Evolutionary conservation across 2,113 vertebrate genomes (phyloP).

Genomic region (Elephas maximus): DNA sequence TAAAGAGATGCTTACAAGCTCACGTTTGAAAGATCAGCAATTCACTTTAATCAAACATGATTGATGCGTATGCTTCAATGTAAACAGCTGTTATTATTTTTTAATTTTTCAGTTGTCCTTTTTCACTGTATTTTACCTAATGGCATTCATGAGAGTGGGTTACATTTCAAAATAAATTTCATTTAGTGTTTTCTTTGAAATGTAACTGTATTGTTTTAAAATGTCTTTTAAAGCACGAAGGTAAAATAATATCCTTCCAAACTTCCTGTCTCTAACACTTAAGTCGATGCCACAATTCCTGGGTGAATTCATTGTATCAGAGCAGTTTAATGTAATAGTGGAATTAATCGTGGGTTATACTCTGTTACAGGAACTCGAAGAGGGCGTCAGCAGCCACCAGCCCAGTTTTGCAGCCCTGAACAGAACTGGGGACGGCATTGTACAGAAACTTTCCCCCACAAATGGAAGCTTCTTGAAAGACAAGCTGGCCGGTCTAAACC

Average conservation of each 20-base stretch:
- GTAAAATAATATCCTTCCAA: background rate
- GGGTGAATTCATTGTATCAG: background rate
- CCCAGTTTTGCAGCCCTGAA: constrained; percentile 88
- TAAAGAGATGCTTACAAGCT: background rate
- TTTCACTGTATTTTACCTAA: background rate
- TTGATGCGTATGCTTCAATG: background rate
- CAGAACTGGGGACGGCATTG: constrained; percentile 92
- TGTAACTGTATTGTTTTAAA: constrained; percentile 43
- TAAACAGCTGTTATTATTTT: constrained; percentile 40
- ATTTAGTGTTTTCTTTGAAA: background rate
- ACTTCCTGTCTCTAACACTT: background rate
- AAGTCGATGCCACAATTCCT: too few relatives aligned
- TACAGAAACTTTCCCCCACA: constrained; percentile 91
- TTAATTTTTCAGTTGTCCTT: background rate
- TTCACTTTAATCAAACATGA: constrained; percentile 6
- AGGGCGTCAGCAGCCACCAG: constrained; percentile 92
- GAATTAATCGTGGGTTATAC: constrained; percentile 52
- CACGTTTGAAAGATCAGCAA: background rate
- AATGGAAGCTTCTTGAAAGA: constrained; percentile 94
- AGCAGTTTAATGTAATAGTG: background rate
- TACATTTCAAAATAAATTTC: constrained; percentile 47
- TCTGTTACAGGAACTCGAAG: constrained; percentile 94
- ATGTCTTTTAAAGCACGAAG: background rate
- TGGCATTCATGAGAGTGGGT: background rate
- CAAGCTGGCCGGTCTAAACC: constrained; percentile 91